phyloP scores from a whole-genome alignment of 2,888 invertebrate species.

The Parnassius smintheus region DNA sequence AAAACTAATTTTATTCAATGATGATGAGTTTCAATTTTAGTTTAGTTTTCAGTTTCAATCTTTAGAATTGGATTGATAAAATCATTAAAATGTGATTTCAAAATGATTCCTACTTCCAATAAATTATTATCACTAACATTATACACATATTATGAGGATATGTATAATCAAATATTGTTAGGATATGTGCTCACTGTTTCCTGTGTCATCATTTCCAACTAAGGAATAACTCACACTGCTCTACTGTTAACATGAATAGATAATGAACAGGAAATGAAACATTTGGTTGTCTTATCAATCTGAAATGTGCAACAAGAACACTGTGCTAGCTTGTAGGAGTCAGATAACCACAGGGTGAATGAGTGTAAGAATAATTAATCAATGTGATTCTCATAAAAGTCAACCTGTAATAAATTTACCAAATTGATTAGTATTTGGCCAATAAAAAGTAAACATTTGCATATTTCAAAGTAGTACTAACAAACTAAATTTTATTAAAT shows the following conservation, averaged over 20 bases:
- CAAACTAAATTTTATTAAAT: no score
- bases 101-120: no score
- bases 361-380: constrained; percentile 38
- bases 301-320: constrained; percentile 27
- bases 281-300: constrained; percentile 44
- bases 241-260: constrained; percentile 35
- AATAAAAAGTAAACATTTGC: no score
- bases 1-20: no score
- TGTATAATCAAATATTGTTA: background rate
- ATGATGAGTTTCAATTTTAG: no score
- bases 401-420: no score
- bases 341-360: constrained; percentile 38
- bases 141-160: background rate
- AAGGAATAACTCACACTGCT: constrained; percentile 11
- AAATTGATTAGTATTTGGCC: no score
- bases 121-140: background rate
- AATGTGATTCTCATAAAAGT: constrained; percentile 12
- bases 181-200: constrained; percentile 3
- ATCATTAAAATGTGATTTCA: no score
- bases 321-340: constrained; percentile 29
- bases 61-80: no score
- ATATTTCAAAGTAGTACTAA: no score
- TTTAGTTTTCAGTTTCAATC: no score
- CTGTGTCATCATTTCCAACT: constrained; percentile 9
- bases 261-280: constrained; percentile 50